Conservation (phyloP, 2,113 vertebrate genomes). For the Halcyon malimbica region DNA sequence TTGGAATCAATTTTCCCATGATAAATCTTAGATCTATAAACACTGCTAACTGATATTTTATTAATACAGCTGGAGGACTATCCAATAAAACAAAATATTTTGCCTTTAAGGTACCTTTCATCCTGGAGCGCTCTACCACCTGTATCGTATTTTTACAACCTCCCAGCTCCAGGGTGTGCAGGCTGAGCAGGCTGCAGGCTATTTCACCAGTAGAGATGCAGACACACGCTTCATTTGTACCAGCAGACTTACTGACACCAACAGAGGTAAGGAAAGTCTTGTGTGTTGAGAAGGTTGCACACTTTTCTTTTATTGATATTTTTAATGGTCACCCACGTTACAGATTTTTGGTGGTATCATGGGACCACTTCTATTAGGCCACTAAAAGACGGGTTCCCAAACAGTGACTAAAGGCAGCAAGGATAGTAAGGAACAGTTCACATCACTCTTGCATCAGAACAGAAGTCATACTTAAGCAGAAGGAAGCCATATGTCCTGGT, state of each 20-base stretch:
- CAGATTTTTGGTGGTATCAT: background rate
- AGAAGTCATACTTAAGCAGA: background rate
- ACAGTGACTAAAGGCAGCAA: background rate
- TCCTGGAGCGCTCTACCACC: background rate
- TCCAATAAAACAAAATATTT: constrained; percentile 30
- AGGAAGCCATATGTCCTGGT: background rate
- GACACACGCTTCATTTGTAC: background rate
- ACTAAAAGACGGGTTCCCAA: background rate
- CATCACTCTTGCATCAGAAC: background rate
- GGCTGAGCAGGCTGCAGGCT: background rate
- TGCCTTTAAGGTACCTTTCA: constrained; percentile 3
- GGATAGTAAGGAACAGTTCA: background rate
- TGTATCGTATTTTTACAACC: background rate
- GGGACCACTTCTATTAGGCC: background rate
- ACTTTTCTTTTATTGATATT: background rate
- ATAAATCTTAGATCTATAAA: constrained; percentile 34
- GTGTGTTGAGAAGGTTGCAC: background rate
- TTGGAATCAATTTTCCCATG: constrained; percentile 10
- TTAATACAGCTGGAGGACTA: constrained; percentile 29
- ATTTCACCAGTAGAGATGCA: background rate
- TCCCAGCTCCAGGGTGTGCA: background rate
- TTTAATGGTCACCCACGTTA: background rate
- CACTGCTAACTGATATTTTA: constrained; percentile 22
- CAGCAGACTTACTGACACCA: background rate
- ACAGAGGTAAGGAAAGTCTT: background rate